These are phyloP conservation scores for Eurois occulta DNA, from an alignment of 2,888 invertebrate species.

Conservation along the genomic window DNA sequence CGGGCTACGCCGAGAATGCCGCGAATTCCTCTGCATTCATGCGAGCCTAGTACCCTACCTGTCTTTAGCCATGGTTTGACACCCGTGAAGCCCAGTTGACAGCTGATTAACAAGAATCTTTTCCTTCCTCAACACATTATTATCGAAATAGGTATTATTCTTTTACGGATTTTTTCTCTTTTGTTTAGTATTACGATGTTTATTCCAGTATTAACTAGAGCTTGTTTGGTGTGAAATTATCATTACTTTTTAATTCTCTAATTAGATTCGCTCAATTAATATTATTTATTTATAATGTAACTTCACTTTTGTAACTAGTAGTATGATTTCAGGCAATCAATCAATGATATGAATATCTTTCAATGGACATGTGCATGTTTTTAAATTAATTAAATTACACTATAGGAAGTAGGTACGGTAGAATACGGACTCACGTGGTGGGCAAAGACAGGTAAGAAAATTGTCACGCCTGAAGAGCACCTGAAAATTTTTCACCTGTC, in stretches of 20 bases:
- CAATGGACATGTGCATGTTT: accelerated
- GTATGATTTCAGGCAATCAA: background rate
- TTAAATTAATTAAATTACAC: background rate
- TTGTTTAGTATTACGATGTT: background rate
- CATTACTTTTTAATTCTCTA: constrained; percentile 1
- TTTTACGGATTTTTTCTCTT: background rate
- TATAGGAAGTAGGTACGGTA: background rate
- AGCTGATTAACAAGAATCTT: constrained; percentile 73
- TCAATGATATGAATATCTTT: background rate
- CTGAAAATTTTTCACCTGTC: constrained; percentile 87
- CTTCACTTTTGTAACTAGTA: background rate
- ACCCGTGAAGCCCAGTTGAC: constrained; percentile 86
- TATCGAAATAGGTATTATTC: background rate
- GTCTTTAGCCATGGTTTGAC: constrained; percentile 88
- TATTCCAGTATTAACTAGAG: background rate
- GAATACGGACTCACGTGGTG: background rate
- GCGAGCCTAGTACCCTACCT: constrained; percentile 83
- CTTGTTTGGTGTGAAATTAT: background rate
- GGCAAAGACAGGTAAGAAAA: constrained; percentile 55
- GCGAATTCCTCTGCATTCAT: constrained; percentile 69
- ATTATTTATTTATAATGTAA: background rate
- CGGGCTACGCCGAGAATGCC: constrained; percentile 18
- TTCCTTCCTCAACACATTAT: constrained; percentile 36
- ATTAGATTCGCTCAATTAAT: background rate
- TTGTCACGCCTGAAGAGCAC: constrained; percentile 66